A percentile compares a stretch with the other conserved stretches of the same genome.
phyloP scores from a whole-genome alignment of 1,140 invertebrate genomes.

The Sesamia nonagrioides region DNA sequence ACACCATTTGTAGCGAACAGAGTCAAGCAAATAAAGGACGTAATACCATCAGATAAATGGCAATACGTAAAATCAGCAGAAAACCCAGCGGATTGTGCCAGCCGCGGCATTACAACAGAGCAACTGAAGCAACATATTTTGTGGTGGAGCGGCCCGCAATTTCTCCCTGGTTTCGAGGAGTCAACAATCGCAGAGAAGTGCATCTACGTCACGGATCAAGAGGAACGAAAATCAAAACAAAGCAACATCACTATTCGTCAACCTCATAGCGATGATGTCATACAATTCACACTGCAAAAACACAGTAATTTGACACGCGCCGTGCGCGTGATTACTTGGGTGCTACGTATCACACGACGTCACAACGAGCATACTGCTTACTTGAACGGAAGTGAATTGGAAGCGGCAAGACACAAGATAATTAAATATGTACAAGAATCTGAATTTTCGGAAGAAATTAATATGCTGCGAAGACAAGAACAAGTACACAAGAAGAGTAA shows the following conservation, averaged over 20 bases:
- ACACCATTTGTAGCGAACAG: background rate
- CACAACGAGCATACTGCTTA: background rate
- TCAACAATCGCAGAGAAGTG: background rate
- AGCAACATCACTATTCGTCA: background rate
- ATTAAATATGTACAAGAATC: background rate
- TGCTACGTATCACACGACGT: constrained; percentile 8
- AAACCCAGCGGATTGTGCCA: constrained; percentile 2
- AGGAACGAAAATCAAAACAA: constrained; percentile 2
- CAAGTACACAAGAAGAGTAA: background rate
- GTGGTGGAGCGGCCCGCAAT: constrained; percentile 7
- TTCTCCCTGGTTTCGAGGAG: background rate
- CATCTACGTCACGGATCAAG: constrained; percentile 1
- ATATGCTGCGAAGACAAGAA: background rate
- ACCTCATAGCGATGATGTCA: constrained; percentile 5
- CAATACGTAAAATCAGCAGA: background rate
- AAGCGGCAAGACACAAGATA: background rate
- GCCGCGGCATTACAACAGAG: background rate
- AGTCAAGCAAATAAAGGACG: background rate
- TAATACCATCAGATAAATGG: background rate
- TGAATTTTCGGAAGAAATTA: background rate
- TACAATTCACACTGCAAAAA: background rate
- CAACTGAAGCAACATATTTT: constrained; percentile 4
- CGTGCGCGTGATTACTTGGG: background rate
- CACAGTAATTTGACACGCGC: constrained; percentile 3
- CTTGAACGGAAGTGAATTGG: background rate